Conservation (phyloP, 2,113 vertebrate genomes). For the Oceanodroma tethys region DNA sequence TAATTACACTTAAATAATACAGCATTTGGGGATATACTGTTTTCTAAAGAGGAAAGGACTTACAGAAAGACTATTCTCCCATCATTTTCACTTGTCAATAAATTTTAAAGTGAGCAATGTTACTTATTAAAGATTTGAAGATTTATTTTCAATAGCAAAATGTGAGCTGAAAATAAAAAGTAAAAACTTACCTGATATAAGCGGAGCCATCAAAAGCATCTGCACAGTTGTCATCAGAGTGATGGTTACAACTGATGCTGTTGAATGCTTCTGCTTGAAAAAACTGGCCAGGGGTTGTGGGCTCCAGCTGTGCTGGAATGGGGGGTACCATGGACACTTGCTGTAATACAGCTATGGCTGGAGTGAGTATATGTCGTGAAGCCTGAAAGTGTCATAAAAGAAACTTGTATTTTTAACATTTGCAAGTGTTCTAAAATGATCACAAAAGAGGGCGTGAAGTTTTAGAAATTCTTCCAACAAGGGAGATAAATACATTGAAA, state of each 20-base stretch:
- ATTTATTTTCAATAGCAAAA: not conserved
- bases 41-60: not conserved
- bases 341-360: conserved; percentile 54
- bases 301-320: conserved; percentile 74
- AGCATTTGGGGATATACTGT: not conserved
- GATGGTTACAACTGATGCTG: conserved; percentile 77
- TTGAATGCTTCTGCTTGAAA: conserved; percentile 78
- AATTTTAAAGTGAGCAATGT: not conserved
- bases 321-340: conserved; percentile 66
- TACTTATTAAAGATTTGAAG: not conserved
- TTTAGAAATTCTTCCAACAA: not conserved
- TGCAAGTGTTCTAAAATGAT: not conserved
- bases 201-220: conserved; percentile 76
- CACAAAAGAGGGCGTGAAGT: not conserved
- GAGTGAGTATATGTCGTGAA: conserved; percentile 37
- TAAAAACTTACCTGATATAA: conserved; percentile 66
- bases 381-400: conserved; percentile 46
- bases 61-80: not conserved
- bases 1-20: not conserved
- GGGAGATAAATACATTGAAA: not conserved
- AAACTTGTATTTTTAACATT: not conserved
- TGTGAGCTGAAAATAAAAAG: not conserved
- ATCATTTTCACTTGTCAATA: not conserved
- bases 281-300: conserved; percentile 70
- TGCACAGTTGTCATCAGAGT: conserved; percentile 72